These are phyloP conservation scores for Ataeniobius toweri DNA, from an alignment of 2,797 vertebrate genomes.

Conservation along the genomic window DNA sequence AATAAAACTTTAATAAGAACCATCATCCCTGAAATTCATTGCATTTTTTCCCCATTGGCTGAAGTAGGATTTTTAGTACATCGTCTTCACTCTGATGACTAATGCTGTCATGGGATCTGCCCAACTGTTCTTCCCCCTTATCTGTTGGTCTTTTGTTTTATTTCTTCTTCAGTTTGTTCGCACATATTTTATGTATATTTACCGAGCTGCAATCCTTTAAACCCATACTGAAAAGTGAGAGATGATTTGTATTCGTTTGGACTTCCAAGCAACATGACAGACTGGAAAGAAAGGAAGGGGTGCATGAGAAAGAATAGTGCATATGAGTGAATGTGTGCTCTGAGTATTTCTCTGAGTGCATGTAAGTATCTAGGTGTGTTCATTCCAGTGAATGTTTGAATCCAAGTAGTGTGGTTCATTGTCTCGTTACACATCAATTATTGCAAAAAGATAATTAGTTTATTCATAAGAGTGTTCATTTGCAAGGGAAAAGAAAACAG, in stretches of 20 bases:
- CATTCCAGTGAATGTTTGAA: constrained; percentile 21
- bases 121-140: constrained; percentile 47
- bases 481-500: constrained; percentile 67
- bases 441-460: constrained; percentile 69
- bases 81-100: constrained; percentile 46
- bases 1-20: constrained; percentile 44
- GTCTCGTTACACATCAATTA: constrained; percentile 42
- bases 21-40: constrained; percentile 28
- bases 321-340: constrained; percentile 25
- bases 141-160: constrained; percentile 43
- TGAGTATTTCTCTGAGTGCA: constrained; percentile 13
- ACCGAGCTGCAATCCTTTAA: constrained; percentile 57
- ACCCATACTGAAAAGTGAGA: constrained; percentile 55
- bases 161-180: constrained; percentile 49
- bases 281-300: constrained; percentile 34
- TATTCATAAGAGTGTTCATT: constrained; percentile 72
- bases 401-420: constrained; percentile 30
- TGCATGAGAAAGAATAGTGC: constrained; percentile 24
- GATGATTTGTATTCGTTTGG: constrained; percentile 73
- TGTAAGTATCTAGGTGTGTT: constrained; percentile 27
- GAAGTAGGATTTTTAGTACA: constrained; percentile 30
- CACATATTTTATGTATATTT: constrained; percentile 70
- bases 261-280: constrained; percentile 40
- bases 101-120: constrained; percentile 46
- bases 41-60: constrained; percentile 16